Base-by-base conservation (phyloP, 2,797 vertebrate species). In the Phoeniculus purpureus region DNA sequence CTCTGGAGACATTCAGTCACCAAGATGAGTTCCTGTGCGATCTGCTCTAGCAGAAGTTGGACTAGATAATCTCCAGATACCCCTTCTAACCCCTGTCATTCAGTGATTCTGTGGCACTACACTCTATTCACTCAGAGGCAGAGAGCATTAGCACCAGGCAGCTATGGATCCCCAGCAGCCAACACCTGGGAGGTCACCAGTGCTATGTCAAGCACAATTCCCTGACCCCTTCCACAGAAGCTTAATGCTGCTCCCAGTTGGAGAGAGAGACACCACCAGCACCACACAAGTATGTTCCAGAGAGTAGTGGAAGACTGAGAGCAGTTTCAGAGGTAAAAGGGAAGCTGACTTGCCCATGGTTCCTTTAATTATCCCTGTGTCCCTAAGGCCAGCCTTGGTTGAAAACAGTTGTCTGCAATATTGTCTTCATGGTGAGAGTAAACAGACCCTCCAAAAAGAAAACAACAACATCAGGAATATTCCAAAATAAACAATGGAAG, bases 261-360 rank as follows among this genome's bases (percentile, higher is more conserved):
- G 68, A 75, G 7, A 27, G n/a, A 81, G 23, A 78, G 50, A n/a
- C 47, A 26, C 54, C 75, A 59, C 5, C 58, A 45, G 25, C 48
- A 66, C 21, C 1, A 1, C 2, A 26, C 0, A 0, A 51, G 31
- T 51, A 16, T 9, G 8, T 56, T 27, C 50, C 71, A 74, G 21
- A 31, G 17, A 67, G 27, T 52, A 43, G 65, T 20, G 71, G 77
- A 73, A 92, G 81, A 60, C 52, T 60, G 58, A 9, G 43, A 68
- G 55, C 47, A 22, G 31, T 43, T 48, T 31, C 48, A 66, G 14
- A 47, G 32, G 73, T 37, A 52, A 75, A 95, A 62, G 34, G 70
- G 25, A n/a, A 76, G 54, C 22, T 40, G 50, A 60, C n/a, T 27
- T 52, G 81, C 48, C 76, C 79, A 45, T 7, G 27, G 72, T 94